Evolutionary conservation across 53 echinoderm and acorn worm genomes (phyloP), one percentile per base, ranked within the genome.

Genomic region (Luidia sarsii): DNA sequence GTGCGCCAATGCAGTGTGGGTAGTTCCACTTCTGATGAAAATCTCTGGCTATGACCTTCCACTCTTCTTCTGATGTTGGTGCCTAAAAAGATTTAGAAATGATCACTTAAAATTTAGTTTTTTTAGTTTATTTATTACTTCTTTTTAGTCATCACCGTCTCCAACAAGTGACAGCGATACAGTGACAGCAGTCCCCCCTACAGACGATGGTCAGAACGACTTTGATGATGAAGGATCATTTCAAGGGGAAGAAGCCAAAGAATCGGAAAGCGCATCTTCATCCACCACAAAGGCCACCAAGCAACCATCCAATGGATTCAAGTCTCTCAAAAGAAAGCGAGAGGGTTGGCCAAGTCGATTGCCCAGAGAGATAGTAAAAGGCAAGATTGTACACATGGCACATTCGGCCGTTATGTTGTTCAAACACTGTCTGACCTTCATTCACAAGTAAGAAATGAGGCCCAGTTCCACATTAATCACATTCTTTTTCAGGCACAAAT

Each of bases 401-500:
- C 67, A 67, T 67, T 67, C 37, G 67, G 67, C 34, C 33, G 16
- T 35, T 67, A 67, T n/a, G 67, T 67, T 7, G 39, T 38, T 7
- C 67, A 67, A n/a, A 35, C 67, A 32, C 67, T 67, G 37, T 67
- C 67, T 35, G 39, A 67, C 22, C 67, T 67, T 37, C 37, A 33
- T 22, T 39, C 67, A 33, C 7, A 37, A 15, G 67, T 67, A 2
- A 37, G 67, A n/a, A 37, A 33, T n/a, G 19, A 36, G 67, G 67
- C 67, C 3, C 35, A 67, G 67, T 33, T 33, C 30, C 39, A 67
- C 23, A 67, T 67, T 33, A 67, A 35, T 35, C 7, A 34, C 7
- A 67, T 67, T 10, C 45, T 67, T 37, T 35, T 67, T 35, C 33
- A 67, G 19, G 67, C 67, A 22, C 67, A 67, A 67, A 67, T 67